A percentile compares a stretch with the other conserved stretches of the same genome.
Evolutionary conservation across 1,140 invertebrate genomes (phyloP).

Genomic region (Drosophila micromelanica): DNA sequence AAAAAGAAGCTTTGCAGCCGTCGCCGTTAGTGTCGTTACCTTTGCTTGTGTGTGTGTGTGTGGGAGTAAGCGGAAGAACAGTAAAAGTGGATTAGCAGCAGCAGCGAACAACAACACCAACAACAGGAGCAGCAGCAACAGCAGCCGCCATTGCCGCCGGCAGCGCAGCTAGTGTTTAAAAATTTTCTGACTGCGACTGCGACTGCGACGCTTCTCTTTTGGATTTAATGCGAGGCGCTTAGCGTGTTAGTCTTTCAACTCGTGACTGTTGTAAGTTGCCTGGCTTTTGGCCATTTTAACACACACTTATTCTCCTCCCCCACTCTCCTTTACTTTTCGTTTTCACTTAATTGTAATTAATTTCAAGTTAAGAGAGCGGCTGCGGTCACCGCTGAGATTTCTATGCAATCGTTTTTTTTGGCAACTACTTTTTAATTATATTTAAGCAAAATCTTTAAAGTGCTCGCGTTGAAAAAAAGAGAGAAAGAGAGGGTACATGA

Average conservation of each 20-base stretch:
- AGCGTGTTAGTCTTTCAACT: slow-evolving; percentile 62
- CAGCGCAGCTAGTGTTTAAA: slow-evolving; percentile 27
- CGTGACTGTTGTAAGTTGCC: slow-evolving; percentile 63
- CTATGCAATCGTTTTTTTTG: slow-evolving; percentile 16
- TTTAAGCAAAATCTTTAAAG: slow-evolving; percentile 7
- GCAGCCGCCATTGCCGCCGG: slow-evolving; percentile 35
- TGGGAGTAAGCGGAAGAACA: slow-evolving; percentile 38
- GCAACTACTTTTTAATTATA: slow-evolving; percentile 16
- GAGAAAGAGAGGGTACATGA: not conserved
- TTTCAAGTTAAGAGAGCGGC: slow-evolving; percentile 31
- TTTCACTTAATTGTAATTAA: slow-evolving; percentile 44
- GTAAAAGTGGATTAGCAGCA: slow-evolving; percentile 74
- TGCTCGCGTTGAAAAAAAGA: not conserved
- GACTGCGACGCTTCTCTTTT: slow-evolving; percentile 44
- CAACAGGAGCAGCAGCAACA: slow-evolving; percentile 16
- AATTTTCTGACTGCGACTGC: slow-evolving; percentile 19
- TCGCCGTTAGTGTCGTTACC: not conserved
- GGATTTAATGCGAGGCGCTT: slow-evolving; percentile 57
- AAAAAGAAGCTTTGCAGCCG: slow-evolving; percentile 32
- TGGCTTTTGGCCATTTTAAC: slow-evolving; percentile 27
- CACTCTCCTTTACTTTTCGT: not conserved
- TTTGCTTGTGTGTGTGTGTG: slow-evolving; percentile 10
- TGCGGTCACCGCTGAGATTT: slow-evolving; percentile 26
- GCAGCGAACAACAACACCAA: slow-evolving; percentile 34
- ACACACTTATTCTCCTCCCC: not conserved